A percentile compares a stretch with the other conserved stretches of the same genome.
Conservation (phyloP, 2,888 invertebrate genomes). For the Platerodrilus igneus region DNA sequence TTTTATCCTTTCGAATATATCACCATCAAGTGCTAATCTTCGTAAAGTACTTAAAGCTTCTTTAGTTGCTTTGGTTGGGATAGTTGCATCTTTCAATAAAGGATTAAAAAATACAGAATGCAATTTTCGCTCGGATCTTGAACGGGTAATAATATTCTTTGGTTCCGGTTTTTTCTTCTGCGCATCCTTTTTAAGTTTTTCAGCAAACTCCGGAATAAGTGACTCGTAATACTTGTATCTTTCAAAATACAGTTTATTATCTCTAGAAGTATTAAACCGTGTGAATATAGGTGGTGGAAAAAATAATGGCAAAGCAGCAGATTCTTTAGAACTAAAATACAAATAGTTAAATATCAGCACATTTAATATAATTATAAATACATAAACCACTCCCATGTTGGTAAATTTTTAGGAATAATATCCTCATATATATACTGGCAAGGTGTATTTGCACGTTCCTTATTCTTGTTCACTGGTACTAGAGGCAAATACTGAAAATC, state of each 20-base stretch:
- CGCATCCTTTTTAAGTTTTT: slow-evolving; percentile 28
- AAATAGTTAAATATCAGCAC: slow-evolving; percentile 10
- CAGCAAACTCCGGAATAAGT: slow-evolving; percentile 27
- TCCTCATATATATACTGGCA: slow-evolving; percentile 59
- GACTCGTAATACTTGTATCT: slow-evolving; percentile 31
- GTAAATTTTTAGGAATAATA: slow-evolving; percentile 55
- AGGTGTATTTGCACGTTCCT: slow-evolving; percentile 42
- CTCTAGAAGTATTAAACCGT: slow-evolving; percentile 59
- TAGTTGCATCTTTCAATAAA: slow-evolving; percentile 43
- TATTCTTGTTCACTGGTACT: slow-evolving; percentile 43
- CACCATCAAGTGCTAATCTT: slow-evolving; percentile 20
- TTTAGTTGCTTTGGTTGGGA: slow-evolving; percentile 61
- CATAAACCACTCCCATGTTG: slow-evolving; percentile 56
- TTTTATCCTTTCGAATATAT: slow-evolving; percentile 29
- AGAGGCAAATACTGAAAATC: slow-evolving; percentile 93
- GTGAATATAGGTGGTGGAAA: slow-evolving; percentile 76
- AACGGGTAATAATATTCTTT: slow-evolving; percentile 12
- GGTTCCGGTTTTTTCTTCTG: slow-evolving; percentile 20
- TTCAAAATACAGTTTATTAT: slow-evolving; percentile 34
- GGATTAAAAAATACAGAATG: slow-evolving; percentile 20
- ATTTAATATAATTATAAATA: slow-evolving; percentile 30
- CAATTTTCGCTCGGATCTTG: slow-evolving; percentile 13
- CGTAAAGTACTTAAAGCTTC: slow-evolving; percentile 49
- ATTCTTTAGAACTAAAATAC: slow-evolving; percentile 24
- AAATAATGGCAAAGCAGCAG: slow-evolving; percentile 54